Percentiles rank a stretch among this genome's conserved stretches.
These are phyloP conservation scores for Nymphalis c-album DNA, from an alignment of 2,888 invertebrate species.

Conservation along the genomic window DNA sequence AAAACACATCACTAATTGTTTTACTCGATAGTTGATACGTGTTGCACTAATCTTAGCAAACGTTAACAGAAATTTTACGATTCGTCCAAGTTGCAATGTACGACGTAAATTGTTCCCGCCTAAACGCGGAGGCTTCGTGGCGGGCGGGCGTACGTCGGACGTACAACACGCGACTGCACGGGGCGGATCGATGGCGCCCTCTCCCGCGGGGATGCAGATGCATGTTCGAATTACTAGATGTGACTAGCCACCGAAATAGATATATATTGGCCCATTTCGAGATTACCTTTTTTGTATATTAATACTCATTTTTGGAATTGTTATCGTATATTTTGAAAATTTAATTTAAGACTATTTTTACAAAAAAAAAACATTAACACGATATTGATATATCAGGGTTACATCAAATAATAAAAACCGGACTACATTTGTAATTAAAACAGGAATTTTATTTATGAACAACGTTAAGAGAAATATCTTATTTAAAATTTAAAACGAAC, in stretches of 20 bases:
- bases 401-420: not conserved
- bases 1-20: not conserved
- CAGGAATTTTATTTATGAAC: not conserved
- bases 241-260: slow-evolving; percentile 34
- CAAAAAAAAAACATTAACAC: too few species aligned
- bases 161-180: slow-evolving; percentile 69
- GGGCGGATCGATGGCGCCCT: slow-evolving; percentile 55
- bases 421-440: not conserved
- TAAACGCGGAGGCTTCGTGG: slow-evolving; percentile 65
- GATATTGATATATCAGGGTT: too few species aligned
- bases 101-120: slow-evolving; percentile 65
- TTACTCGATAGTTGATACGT: not conserved
- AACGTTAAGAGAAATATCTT: not conserved
- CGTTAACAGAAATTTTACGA: slow-evolving; percentile 2
- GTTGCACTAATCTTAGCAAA: slow-evolving; percentile 1
- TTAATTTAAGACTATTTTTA: too few species aligned
- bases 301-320: not conserved
- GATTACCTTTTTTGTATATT: not conserved
- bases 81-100: not conserved
- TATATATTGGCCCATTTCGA: slow-evolving; percentile 17
- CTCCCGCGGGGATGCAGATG: slow-evolving; percentile 80
- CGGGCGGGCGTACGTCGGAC: slow-evolving; percentile 56
- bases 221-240: slow-evolving; percentile 56
- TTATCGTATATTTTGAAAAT: not conserved
- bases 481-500: not conserved